Conservation (phyloP, 2,797 vertebrate species). For the Urophycis tenuis region DNA sequence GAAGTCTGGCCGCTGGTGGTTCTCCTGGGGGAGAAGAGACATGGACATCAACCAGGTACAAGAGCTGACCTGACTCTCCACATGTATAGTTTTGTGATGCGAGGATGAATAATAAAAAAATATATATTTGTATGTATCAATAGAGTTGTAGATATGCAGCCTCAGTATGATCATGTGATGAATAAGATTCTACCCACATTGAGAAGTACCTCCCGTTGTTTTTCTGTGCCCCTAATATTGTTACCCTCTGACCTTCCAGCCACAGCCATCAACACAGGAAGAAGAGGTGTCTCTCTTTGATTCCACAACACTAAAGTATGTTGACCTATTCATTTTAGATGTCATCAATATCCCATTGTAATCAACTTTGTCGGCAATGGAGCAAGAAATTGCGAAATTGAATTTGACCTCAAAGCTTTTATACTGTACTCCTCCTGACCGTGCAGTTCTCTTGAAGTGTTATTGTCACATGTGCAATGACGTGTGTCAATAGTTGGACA, state of each 20-base stretch:
- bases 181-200: background rate
- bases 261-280: slow-evolving; percentile 55
- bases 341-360: background rate
- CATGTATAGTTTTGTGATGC: background rate
- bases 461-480: background rate
- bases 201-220: background rate
- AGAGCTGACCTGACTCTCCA: background rate
- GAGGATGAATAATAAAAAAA: background rate
- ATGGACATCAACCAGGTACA: slow-evolving; percentile 69
- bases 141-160: background rate
- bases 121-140: background rate
- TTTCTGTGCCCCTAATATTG: background rate
- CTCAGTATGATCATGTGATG: no score
- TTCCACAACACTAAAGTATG: slow-evolving; percentile 58
- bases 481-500: background rate
- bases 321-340: background rate
- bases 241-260: slow-evolving; percentile 31
- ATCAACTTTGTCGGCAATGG: background rate
- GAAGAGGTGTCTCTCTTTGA: slow-evolving; percentile 33
- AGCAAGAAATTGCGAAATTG: background rate
- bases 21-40: slow-evolving; percentile 84
- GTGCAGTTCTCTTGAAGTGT: background rate
- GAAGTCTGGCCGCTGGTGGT: slow-evolving; percentile 89
- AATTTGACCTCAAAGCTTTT: background rate
- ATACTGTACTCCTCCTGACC: background rate